Percentiles rank a stretch among this genome's conserved stretches.
Evolutionary conservation across 1,140 invertebrate species (phyloP).

Genomic region (Scaptodrosophila lebanonensis): DNA sequence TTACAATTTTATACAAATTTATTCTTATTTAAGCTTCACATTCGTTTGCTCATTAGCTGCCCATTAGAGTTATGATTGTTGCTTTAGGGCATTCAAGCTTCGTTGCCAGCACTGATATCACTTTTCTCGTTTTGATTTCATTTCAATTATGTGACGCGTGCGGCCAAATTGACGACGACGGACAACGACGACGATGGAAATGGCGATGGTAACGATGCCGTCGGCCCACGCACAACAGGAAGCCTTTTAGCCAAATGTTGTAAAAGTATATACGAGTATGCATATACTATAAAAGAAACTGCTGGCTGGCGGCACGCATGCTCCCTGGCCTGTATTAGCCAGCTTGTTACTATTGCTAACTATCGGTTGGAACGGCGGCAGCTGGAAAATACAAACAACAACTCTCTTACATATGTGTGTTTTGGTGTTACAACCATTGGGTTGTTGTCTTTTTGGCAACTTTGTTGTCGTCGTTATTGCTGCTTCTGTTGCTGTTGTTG

Average conservation of each 20-base stretch:
- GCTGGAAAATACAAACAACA: constrained; percentile 29
- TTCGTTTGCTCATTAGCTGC: no score
- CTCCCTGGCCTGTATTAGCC: constrained; percentile 7
- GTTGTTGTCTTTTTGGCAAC: constrained; percentile 6
- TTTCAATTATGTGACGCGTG: constrained; percentile 53
- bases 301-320: constrained; percentile 29
- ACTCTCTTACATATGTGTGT: constrained; percentile 35
- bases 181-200: constrained; percentile 17
- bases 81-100: constrained; percentile 18
- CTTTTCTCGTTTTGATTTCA: constrained; percentile 15
- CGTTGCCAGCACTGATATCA: constrained; percentile 3
- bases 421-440: constrained; percentile 1
- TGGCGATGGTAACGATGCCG: constrained; percentile 31
- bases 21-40: no score
- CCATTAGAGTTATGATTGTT: no score
- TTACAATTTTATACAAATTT: not conserved
- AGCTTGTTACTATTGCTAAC: constrained; percentile 11
- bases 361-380: constrained; percentile 21
- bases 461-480: constrained; percentile 25
- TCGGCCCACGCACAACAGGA: constrained; percentile 65
- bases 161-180: constrained; percentile 42
- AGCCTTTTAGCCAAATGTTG: constrained; percentile 46
- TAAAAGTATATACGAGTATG: no score
- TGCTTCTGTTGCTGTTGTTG: constrained; percentile 12
- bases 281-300: no score